A percentile compares a stretch with the other conserved stretches of the same genome.
These are phyloP conservation scores for Cavia porcellus DNA, from an alignment of 2,113 vertebrate genomes.

Conservation along the genomic window DNA sequence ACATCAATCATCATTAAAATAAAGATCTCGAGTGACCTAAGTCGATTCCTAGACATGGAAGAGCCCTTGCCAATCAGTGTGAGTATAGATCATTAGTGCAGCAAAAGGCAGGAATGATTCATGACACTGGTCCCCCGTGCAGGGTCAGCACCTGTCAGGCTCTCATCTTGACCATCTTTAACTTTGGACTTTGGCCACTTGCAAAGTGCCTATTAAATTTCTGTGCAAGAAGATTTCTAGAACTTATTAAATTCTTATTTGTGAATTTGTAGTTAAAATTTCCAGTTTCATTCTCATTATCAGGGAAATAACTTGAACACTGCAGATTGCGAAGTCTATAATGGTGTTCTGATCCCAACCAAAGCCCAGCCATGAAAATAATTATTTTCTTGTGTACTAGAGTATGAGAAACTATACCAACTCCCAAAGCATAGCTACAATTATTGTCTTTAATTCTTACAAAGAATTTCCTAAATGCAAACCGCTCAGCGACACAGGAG, in stretches of 20 bases:
- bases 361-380: slow-evolving; percentile 31
- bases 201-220: slow-evolving; percentile 21
- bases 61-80: slow-evolving; percentile 39
- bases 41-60: slow-evolving; percentile 58
- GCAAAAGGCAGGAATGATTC: not conserved
- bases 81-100: not conserved
- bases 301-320: not conserved
- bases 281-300: not conserved
- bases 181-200: not conserved
- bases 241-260: slow-evolving; percentile 32
- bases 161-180: not conserved
- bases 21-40: slow-evolving; percentile 59
- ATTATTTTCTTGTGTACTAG: not conserved
- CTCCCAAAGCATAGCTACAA: not conserved
- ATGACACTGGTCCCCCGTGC: not conserved
- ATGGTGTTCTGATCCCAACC: not conserved
- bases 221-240: not conserved
- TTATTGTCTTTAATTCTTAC: not conserved
- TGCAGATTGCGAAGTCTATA: slow-evolving; percentile 2
- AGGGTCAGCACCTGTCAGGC: not conserved
- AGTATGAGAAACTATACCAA: not conserved
- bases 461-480: not conserved
- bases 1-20: slow-evolving; percentile 75
- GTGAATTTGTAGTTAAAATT: slow-evolving; percentile 56
- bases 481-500: not conserved